These are phyloP conservation scores for Pipistrellus pipistrellus DNA, from an alignment of 2,797 vertebrate genomes.

Conservation along the genomic window DNA sequence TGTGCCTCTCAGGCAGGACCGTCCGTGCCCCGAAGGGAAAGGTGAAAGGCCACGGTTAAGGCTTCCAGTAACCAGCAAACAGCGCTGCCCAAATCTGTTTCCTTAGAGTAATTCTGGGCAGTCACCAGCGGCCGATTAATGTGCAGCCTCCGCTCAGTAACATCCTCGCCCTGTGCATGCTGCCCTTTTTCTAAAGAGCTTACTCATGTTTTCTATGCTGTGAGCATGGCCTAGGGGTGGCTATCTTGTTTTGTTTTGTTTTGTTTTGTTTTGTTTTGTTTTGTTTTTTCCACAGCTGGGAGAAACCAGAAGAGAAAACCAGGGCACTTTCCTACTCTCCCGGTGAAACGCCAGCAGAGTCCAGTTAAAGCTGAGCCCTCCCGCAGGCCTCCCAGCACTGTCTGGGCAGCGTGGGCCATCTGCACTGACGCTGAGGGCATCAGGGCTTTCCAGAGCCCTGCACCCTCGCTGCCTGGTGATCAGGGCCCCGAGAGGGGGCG, in stretches of 20 bases:
- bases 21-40: background rate
- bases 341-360: background rate
- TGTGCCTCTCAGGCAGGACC: no score
- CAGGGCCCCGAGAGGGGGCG: background rate
- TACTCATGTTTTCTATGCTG: background rate
- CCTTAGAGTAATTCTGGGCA: background rate
- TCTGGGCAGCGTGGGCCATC: background rate
- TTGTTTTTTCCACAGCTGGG: background rate
- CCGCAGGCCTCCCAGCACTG: background rate
- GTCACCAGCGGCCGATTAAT: background rate
- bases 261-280: no score
- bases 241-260: background rate
- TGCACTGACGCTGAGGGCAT: background rate
- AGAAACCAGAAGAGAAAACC: background rate
- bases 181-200: background rate
- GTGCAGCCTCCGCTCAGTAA: background rate
- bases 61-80: background rate
- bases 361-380: background rate
- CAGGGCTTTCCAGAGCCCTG: background rate
- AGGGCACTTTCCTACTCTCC: background rate
- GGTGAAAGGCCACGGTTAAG: background rate
- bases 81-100: background rate
- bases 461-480: no score
- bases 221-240: background rate
- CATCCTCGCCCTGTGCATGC: background rate